A percentile compares a stretch with the other conserved stretches of the same genome.
Evolutionary conservation across 2,797 vertebrate genomes (phyloP).

Genomic region (Sebastes paucispinis): DNA sequence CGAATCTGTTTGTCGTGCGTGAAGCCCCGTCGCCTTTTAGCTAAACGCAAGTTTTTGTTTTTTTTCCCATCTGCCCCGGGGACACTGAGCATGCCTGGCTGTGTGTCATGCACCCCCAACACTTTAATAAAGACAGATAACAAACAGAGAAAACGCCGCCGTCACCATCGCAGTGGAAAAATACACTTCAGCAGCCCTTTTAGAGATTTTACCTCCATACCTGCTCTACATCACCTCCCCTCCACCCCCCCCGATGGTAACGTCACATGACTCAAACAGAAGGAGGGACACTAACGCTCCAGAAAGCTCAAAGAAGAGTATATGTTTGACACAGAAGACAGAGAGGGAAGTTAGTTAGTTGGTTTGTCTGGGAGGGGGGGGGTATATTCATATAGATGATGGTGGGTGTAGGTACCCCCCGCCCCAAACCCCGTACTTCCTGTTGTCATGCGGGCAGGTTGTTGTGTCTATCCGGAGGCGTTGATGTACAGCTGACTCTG

Average conservation of each 20-base stretch:
- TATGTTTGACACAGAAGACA: constrained; percentile 76
- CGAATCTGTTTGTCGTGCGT: neutral
- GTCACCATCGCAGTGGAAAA: neutral
- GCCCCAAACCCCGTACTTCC: neutral
- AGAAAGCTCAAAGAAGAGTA: constrained; percentile 72
- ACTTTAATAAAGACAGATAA: constrained; percentile 20
- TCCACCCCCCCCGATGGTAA: constrained; percentile 30
- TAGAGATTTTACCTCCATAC: neutral
- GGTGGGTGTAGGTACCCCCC: neutral
- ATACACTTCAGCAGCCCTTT: constrained; percentile 22
- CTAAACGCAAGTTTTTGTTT: neutral
- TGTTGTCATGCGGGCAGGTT: constrained; percentile 27
- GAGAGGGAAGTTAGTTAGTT: constrained; percentile 44
- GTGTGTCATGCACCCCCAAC: constrained; percentile 27
- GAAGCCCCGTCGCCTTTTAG: neutral
- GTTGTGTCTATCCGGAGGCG: constrained; percentile 87
- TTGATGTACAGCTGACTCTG: constrained; percentile 99
- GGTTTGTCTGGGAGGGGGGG: neutral
- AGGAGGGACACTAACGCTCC: constrained; percentile 68
- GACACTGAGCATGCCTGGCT: constrained; percentile 33
- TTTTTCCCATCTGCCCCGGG: neutral
- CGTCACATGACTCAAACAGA: constrained; percentile 78
- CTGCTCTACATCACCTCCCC: neutral
- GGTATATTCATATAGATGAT: neutral
- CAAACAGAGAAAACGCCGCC: neutral